Conservation (phyloP, 2,797 vertebrate species). For the Epinephelus awoara region DNA sequence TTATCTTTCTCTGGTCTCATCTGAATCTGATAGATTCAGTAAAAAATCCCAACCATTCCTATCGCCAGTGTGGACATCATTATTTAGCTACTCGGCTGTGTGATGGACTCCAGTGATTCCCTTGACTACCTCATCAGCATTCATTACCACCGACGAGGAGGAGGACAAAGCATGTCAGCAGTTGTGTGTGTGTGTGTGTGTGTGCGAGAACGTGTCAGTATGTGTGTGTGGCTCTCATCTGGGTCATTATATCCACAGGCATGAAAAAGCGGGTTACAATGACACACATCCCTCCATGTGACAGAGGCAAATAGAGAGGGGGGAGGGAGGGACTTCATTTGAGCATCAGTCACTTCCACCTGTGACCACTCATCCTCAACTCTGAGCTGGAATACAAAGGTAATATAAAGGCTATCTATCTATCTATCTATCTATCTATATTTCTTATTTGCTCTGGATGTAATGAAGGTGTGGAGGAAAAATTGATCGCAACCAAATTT, state of each 20-base stretch:
- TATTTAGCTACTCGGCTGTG: conserved; percentile 46
- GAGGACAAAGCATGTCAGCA: conserved; percentile 48
- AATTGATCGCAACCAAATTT: conserved; percentile 1
- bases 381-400: conserved; percentile 12
- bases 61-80: conserved; percentile 52
- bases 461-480: neutral
- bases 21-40: conserved; percentile 11
- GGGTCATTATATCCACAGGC: conserved; percentile 77
- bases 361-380: conserved; percentile 52
- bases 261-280: conserved; percentile 62
- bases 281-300: conserved; percentile 57
- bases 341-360: conserved; percentile 61
- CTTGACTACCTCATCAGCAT: conserved; percentile 70
- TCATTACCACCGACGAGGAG: conserved; percentile 58
- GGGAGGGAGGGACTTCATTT: conserved; percentile 35
- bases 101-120: conserved; percentile 57
- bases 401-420: too few species aligned
- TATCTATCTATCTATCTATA: neutral
- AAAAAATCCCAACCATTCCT: neutral
- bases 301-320: conserved; percentile 44
- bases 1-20: conserved; percentile 8
- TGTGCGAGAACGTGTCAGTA: neutral
- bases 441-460: neutral
- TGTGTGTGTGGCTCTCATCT: conserved; percentile 65
- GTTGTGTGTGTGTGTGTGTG: conserved; percentile 30